Conservation (phyloP, 2,888 invertebrate genomes). For the Omphaloscelis lunosa region DNA sequence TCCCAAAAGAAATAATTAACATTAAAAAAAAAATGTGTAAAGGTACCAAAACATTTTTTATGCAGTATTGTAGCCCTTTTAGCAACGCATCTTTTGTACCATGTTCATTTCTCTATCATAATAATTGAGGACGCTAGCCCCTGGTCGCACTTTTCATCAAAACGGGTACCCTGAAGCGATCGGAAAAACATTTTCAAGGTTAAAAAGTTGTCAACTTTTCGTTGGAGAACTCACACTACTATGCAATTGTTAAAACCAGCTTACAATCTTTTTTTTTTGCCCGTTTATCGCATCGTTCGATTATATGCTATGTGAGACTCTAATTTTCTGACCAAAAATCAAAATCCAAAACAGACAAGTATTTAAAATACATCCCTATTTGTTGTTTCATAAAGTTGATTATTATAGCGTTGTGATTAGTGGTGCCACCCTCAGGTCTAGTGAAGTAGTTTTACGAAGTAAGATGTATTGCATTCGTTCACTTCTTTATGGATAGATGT, state of each 20-base stretch:
- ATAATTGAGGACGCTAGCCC: too few relatives aligned
- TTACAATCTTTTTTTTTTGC: background rate
- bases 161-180: too few relatives aligned
- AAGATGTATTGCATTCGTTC: constrained; percentile 15
- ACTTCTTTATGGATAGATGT: constrained; percentile 56
- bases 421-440: constrained; percentile 50
- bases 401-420: background rate
- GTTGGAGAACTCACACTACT: background rate
- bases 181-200: too few relatives aligned
- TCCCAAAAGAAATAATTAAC: too few relatives aligned
- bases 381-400: rapidly evolving
- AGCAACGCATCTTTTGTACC: too few relatives aligned
- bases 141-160: too few relatives aligned
- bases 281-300: background rate
- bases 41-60: too few relatives aligned
- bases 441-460: constrained; percentile 24
- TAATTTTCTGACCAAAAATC: background rate
- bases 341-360: background rate
- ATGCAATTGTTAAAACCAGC: background rate
- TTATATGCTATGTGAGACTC: background rate
- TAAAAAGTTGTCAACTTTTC: background rate
- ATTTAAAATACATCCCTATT: background rate
- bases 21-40: too few relatives aligned
- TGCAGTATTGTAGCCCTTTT: too few relatives aligned
- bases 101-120: too few relatives aligned